Percentiles rank a stretch among this genome's conserved stretches.
These are phyloP conservation scores for Paracentrotus lividus DNA, from an alignment of 53 echinoderm and acorn worm genomes.

Conservation along the genomic window DNA sequence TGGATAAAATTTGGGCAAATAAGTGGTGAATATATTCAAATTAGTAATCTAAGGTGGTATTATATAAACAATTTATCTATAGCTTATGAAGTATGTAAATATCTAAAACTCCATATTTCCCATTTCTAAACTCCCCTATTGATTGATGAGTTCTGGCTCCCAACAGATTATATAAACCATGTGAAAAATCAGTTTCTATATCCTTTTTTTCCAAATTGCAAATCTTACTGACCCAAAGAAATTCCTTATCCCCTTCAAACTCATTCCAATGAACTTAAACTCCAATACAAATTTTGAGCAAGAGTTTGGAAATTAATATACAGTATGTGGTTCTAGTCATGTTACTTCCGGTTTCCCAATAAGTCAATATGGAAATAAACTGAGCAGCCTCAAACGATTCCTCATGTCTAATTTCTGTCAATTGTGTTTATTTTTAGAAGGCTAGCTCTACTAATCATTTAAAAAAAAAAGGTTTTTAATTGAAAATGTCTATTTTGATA, in stretches of 20 bases:
- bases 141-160: no score
- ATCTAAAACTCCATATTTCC: no score
- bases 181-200: no score
- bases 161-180: no score
- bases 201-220: no score
- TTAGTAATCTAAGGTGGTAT: no score
- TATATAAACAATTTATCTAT: no score
- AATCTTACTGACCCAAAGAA: neutral
- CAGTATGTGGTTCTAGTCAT: neutral
- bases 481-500: conserved; percentile 20
- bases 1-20: no score
- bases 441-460: neutral
- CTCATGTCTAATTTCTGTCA: neutral
- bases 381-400: neutral
- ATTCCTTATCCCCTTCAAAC: neutral
- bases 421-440: neutral
- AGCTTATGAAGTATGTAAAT: no score
- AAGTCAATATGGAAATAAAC: neutral
- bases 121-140: no score
- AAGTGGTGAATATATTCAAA: no score
- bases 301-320: neutral
- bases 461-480: neutral
- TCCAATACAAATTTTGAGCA: neutral
- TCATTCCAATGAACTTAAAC: neutral
- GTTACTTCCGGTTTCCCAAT: neutral